Base-by-base conservation (phyloP, 2,888 invertebrate species). In the Ophion slaviceki region DNA sequence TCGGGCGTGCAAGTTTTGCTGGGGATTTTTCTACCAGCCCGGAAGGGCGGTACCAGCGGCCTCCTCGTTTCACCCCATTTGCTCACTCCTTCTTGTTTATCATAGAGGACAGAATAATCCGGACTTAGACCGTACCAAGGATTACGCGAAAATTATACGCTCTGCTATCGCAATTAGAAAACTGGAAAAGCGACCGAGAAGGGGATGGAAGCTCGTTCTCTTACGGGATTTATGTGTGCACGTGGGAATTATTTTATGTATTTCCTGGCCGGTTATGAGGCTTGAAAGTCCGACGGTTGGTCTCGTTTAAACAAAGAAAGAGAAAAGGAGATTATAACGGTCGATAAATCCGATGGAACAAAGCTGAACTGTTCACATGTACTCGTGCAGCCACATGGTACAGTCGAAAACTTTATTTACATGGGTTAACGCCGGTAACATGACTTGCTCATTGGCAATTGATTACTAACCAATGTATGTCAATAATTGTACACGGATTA, bases 141-240 rank as follows among this genome's bases (percentile, higher is more conserved):
- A 86, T 87, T 87, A 87, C 87, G 79, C 79, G 80, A 85, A 87
- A 87, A 87, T 86, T 87, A 83, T 87, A 81, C 85, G 83, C 67
- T 81, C 45, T 28, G 83, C 81, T 86, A 85, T 85, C 86, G 80
- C 87, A 87, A 87, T 87, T 87, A 87, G 79, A 84, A 81, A 84
- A 77, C 70, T 24, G 75, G 8, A 70, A 81, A 80, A 84, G 78
- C 86, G 75, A 78, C 70, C 75, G 28, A 75, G 67, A 64, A 77
- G 77, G 62, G 36, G 36, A 64, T 76, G 59, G 53, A 70, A 75
- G 20, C 47, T 24, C 36, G 10, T 36, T 17, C n/a, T 24, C 62
- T 47, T 70, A 17, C 53, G 24, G 40, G 61, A 77, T 68, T 86
- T 76, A 70, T 77, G 71, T 62, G 40, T 40, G 71, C 72, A 76